Conservation (phyloP, 2,113 vertebrate genomes). For the Haplochromis burtoni region DNA sequence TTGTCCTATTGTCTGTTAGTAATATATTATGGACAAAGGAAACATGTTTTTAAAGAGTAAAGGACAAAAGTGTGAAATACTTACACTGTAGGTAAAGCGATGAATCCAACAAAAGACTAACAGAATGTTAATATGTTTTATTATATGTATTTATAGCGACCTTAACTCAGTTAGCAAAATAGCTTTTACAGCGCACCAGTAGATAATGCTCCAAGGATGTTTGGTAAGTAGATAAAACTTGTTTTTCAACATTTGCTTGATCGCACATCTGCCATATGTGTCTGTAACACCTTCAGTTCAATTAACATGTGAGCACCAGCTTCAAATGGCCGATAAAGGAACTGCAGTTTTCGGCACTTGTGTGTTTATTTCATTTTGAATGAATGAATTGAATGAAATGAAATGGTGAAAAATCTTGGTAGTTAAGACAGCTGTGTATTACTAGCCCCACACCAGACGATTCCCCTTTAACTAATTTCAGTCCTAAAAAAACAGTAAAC, state of each 20-base stretch:
- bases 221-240: neutral
- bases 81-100: neutral
- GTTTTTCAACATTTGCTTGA: neutral
- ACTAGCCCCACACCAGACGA: neutral
- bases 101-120: neutral
- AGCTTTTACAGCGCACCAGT: neutral
- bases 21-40: neutral
- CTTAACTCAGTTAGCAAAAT: neutral
- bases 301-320: neutral
- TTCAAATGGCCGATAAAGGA: neutral
- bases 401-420: neutral
- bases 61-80: neutral
- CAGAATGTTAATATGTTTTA: neutral
- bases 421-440: neutral
- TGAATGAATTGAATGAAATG: neutral
- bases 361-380: neutral
- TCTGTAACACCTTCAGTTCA: neutral
- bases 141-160: neutral
- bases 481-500: neutral
- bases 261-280: neutral
- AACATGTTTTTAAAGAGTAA: neutral
- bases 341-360: neutral
- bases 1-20: neutral
- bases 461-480: neutral
- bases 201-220: neutral